A percentile compares a stretch with the other conserved stretches of the same genome.
Conservation (phyloP, 2,797 vertebrate genomes). For the Lepus oiostolus region DNA sequence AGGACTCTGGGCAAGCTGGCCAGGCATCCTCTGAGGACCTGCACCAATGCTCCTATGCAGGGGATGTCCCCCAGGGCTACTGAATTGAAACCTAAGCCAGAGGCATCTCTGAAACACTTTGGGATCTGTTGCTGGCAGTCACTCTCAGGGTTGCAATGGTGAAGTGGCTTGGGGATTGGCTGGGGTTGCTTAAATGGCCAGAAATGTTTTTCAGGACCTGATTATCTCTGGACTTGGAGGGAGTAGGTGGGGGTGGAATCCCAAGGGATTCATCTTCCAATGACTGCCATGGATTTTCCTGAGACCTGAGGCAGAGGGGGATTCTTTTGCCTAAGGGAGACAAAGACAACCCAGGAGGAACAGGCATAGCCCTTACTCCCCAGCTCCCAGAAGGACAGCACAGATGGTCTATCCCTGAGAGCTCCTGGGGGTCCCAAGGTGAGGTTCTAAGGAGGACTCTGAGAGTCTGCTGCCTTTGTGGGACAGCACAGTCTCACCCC, state of each 20-base stretch:
- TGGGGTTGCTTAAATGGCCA: background rate
- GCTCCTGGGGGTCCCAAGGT: background rate
- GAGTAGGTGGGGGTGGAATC: background rate
- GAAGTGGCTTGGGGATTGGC: background rate
- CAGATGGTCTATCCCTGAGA: background rate
- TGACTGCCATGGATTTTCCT: background rate
- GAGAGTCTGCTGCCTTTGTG: background rate
- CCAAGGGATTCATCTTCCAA: background rate
- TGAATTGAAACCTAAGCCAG: slow-evolving; percentile 35
- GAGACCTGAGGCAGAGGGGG: background rate
- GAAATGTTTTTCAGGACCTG: background rate
- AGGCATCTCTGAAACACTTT: background rate
- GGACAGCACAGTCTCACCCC: background rate
- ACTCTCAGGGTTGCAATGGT: background rate
- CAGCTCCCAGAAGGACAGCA: background rate
- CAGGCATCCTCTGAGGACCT: background rate
- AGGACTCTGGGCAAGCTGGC: background rate
- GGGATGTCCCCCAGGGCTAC: background rate
- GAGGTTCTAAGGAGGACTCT: background rate
- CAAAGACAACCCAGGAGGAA: background rate
- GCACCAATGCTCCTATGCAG: background rate
- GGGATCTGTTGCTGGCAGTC: slow-evolving; percentile 6
- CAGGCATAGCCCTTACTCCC: no score
- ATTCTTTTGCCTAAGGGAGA: background rate
- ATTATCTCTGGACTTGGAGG: background rate